Base-by-base conservation (phyloP, 2,113 vertebrate species). In the Lipophrys pholis region DNA sequence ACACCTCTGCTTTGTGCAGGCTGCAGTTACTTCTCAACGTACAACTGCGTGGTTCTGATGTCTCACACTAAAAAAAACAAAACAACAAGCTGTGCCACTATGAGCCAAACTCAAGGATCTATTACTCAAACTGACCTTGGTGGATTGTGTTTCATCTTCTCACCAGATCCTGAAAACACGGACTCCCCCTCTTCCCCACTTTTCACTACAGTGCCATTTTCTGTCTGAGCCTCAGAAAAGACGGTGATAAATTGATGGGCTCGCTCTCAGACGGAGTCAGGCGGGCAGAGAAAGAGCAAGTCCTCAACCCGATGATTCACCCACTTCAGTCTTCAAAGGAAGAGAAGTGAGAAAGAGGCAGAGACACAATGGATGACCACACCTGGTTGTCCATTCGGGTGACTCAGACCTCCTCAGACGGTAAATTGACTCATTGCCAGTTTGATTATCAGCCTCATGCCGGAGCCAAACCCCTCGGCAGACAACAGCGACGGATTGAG, bases 391-490 rank as follows among this genome's bases (percentile, higher is more conserved):
- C 82, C 74, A 55, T 69, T 49, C 8, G n/a, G 69, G 73, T 88
- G 88, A 90, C 79, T 88, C 85, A 88, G 83, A 49, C 70, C 66
- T 58, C 67, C 62, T 69, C 6, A 51, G 81, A 79, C 63, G 30
- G 80, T 76, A 49, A 82, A 84, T 68, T 88, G 83, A 88, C 83
- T 86, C 81, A 86, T 55, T 1, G 56, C 73, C 73, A 78, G 74
- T 72, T 82, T 52, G 8, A 54, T 67, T 59, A 48, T 76, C 75
- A 49, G 17, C 50, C 71, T 62, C 53, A 30, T 2, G 21, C 21
- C 21, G 2, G 21, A 30, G 21, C 21, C 21, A 30, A 30, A 30
- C 21, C 21, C 21, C 21, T 30, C 21, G 21, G 21, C 21, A 30
- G 21, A 4, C 21, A 4, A 30, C 21, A 30, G 21, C 21, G 21